phyloP scores from a whole-genome alignment of 2,113 vertebrate species.

The Dasyurus viverrinus region DNA sequence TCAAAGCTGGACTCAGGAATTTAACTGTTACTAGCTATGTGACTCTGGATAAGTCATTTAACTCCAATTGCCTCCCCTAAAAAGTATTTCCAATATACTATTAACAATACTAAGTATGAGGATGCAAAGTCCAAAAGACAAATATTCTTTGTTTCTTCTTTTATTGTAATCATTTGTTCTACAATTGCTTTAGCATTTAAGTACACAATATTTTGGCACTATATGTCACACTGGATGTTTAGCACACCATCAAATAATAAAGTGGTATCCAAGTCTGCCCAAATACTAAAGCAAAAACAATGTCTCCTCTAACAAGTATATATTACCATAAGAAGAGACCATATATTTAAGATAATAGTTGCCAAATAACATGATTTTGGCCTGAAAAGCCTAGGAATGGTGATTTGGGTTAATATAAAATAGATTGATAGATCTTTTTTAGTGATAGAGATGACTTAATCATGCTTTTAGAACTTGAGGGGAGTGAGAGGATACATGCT shows the following conservation, averaged over 20 bases:
- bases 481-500: neutral
- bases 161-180: neutral
- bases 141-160: neutral
- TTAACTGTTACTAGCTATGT: no score
- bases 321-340: neutral
- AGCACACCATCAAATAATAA: neutral
- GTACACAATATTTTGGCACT: neutral
- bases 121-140: neutral
- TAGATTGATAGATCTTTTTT: neutral
- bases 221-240: neutral
- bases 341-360: neutral
- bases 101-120: neutral
- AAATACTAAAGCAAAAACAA: neutral
- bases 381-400: neutral
- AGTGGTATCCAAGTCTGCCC: neutral
- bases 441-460: neutral
- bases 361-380: neutral
- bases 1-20: no score
- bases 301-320: neutral
- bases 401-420: neutral
- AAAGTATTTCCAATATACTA: neutral
- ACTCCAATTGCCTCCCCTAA: no score
- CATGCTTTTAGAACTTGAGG: neutral
- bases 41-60: no score
- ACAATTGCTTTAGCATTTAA: neutral